A percentile compares a stretch with the other conserved stretches of the same genome.
These are phyloP conservation scores for Hemibagrus guttatus DNA, from an alignment of 2,797 vertebrate genomes.

Conservation along the genomic window DNA sequence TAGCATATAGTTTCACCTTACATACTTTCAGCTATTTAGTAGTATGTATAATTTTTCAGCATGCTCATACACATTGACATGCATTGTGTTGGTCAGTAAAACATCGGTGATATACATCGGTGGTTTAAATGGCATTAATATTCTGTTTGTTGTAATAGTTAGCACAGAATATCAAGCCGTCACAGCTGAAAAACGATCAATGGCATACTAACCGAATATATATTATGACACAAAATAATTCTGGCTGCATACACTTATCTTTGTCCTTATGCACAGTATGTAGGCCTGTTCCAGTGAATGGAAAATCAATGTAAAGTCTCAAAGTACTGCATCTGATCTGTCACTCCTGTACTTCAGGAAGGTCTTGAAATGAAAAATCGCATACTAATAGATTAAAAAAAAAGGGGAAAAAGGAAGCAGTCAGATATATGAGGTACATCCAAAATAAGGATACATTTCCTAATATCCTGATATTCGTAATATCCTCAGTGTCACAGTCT, in stretches of 20 bases:
- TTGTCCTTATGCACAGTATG: background rate
- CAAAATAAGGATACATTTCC: background rate
- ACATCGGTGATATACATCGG: background rate
- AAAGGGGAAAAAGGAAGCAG: too few relatives aligned
- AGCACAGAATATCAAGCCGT: background rate
- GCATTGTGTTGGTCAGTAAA: background rate
- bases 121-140: too few relatives aligned
- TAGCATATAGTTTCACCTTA: background rate
- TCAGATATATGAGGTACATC: background rate
- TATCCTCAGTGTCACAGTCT: background rate
- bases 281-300: background rate
- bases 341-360: background rate
- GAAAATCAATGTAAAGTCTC: background rate
- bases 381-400: background rate
- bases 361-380: background rate
- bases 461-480: too few relatives aligned
- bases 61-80: background rate
- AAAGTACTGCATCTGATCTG: background rate
- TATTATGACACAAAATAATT: background rate
- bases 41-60: background rate
- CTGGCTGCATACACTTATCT: background rate
- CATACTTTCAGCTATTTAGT: background rate
- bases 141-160: background rate
- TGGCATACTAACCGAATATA: background rate
- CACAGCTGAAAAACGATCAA: background rate